Evolutionary conservation across 2,113 vertebrate genomes (phyloP), one percentile per base, ranked within the genome.

Genomic region (Prietella phreatophila): DNA sequence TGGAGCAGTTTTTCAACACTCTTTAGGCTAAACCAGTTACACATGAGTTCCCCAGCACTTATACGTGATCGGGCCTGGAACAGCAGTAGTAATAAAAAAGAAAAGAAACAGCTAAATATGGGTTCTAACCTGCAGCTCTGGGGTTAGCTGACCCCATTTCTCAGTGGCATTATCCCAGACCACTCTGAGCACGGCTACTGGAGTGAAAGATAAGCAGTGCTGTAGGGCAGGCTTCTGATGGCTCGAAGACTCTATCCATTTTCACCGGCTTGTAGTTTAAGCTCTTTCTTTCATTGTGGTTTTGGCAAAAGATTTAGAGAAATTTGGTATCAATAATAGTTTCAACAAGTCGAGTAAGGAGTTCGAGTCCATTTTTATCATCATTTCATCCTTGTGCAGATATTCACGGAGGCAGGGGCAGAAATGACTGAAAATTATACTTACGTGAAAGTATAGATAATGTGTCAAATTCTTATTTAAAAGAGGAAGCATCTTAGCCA

Each of bases 171-270:
- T 85, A 85, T 76, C 65, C 81, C 73, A 73, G 61, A 75, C 82
- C 76, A 73, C 47, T 80, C 39, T 8, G 60, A 86, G n/a, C 56
- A 53, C 17, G 33, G 82, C 61, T 81, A 85, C 60, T 85, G 61
- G 81, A 83, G 83, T 82, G 82, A 89, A 89, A 87, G 87, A 85
- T 53, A 88, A 83, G 39, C 47, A 84, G 55, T 42, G 75, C 85
- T 78, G 65, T n/a, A 82, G 82, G 87, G 58, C 82, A 85, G 30
- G 82, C 55, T 79, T 87, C 78, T 85, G 15, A 55, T 36, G 10
- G 36, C 36, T 84, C 69, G 58, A 33, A n/a, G 53, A 82, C 82
- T 84, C 58, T 71, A 83, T 82, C 56, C 81, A 67, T 85, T 85
- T 81, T 78, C 83, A 58, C 78, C 53, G 65, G 7, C 63, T 73